A percentile compares a stretch with the other conserved stretches of the same genome.
phyloP scores from a whole-genome alignment of 92 coral and sea anemone genomes.

The Montipora capitata region DNA sequence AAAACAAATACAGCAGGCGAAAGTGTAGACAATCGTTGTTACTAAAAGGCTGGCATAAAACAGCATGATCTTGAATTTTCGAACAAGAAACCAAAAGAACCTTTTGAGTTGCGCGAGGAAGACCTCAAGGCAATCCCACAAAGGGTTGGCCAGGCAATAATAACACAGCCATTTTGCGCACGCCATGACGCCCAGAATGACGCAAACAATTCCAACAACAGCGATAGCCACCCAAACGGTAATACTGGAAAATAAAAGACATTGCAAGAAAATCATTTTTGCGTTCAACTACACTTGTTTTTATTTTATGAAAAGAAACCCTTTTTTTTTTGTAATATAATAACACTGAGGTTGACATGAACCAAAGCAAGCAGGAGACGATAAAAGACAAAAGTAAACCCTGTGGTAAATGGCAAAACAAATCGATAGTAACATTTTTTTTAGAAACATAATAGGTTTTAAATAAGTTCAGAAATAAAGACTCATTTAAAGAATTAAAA shows the following conservation, averaged over 20 bases:
- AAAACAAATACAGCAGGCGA: conserved; percentile 24
- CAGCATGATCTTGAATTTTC: not conserved
- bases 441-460: not conserved
- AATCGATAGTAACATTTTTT: not conserved
- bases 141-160: conserved; percentile 4
- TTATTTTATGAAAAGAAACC: not conserved
- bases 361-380: not conserved
- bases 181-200: not conserved
- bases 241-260: not conserved
- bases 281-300: conserved; percentile 2
- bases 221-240: not conserved
- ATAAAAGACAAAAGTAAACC: not conserved
- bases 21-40: conserved; percentile 9
- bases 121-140: conserved; percentile 8
- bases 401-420: not conserved
- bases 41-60: not conserved
- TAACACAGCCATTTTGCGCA: not conserved
- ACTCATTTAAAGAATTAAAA: not conserved
- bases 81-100: not conserved
- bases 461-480: not conserved
- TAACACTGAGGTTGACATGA: not conserved
- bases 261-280: not conserved
- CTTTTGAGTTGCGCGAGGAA: not conserved
- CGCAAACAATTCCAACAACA: not conserved
- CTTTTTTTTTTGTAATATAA: not conserved